A percentile compares a stretch with the other conserved stretches of the same genome.
Conservation (phyloP, 2,113 vertebrate genomes). For the Fukomys damarensis region DNA sequence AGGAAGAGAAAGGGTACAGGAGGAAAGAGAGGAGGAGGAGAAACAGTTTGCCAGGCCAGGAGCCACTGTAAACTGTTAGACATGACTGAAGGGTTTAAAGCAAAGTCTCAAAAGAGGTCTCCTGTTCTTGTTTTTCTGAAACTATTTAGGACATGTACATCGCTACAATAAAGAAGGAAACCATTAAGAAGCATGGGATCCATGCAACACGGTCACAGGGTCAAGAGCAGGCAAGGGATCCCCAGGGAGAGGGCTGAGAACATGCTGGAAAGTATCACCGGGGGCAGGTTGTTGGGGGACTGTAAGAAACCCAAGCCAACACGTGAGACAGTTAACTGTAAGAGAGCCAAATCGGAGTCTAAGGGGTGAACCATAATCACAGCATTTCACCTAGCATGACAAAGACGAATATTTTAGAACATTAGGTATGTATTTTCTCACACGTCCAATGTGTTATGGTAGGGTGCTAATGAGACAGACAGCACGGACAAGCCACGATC, state of each 20-base stretch:
- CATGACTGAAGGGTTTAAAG: not conserved
- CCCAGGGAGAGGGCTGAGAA: not conserved
- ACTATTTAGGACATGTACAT: not conserved
- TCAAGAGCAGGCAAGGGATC: not conserved
- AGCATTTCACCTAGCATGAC: too few species aligned
- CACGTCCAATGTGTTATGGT: not conserved
- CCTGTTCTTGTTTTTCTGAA: not conserved
- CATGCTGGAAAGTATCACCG: not conserved
- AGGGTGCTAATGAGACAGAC: not conserved
- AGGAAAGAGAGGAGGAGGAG: too few species aligned
- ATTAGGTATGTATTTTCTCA: not conserved
- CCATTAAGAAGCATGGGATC: not conserved
- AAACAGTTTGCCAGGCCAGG: not conserved
- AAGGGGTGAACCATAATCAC: not conserved
- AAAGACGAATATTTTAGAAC: not conserved
- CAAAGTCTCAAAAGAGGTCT: not conserved
- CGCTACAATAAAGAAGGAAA: not conserved
- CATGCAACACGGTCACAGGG: too few species aligned
- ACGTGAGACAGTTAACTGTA: too few species aligned
- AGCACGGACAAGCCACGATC: not conserved
- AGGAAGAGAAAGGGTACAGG: not conserved
- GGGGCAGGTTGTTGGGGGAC: not conserved
- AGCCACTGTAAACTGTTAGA: not conserved
- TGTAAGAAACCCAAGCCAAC: not conserved
- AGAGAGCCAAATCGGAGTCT: too few species aligned